Evolutionary conservation across 2,113 vertebrate genomes (phyloP), one percentile per base, ranked within the genome.

Genomic region (Trichomycterus rosablanca): DNA sequence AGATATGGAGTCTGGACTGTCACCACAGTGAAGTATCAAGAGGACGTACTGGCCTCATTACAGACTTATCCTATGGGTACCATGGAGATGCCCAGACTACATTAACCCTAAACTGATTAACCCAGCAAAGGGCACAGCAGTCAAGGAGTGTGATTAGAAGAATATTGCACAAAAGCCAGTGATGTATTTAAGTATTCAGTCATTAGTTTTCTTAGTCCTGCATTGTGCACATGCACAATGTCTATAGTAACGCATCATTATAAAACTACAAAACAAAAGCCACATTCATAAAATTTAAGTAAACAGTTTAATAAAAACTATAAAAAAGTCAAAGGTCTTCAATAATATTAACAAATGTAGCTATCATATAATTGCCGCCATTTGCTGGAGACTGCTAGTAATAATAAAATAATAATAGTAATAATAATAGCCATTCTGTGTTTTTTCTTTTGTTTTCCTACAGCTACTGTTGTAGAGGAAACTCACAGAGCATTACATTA

Each of bases 1-100:
- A 23, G 1, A 40, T 23, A 24, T n/a, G 12, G 2, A 40, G 35
- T 46, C 60, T 39, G 18, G 55, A 65, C 66, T 61, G 63, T 56
- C 83, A 52, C 43, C 45, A 0, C 7, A 37, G 67, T 34, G 10
- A 69, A 44, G 71, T 39, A 68, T 35, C 49, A 69, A 55, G 8
- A 26, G 50, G 58, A 56, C 66, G 54, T n/a, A 26, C 19, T 34
- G 23, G 42, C 16, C 58, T 55, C 34, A 62, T 67, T 63, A 53
- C 30, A 20, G 42, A 12, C 51, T 55, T 45, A 62, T 67, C 69
- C 53, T 58, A 61, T 37, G 24, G 23, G n/a, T 12, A 10, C 40
- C 11, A 49, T 18, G 10, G 28, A 30, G 16, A 60, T 45, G 43
- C 19, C 16, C 22, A 22, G 54, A 50, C 49, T 45, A 43, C 34